Evolutionary conservation across 2,888 invertebrate species (phyloP).

Genomic region (Eremobia ochroleuca): DNA sequence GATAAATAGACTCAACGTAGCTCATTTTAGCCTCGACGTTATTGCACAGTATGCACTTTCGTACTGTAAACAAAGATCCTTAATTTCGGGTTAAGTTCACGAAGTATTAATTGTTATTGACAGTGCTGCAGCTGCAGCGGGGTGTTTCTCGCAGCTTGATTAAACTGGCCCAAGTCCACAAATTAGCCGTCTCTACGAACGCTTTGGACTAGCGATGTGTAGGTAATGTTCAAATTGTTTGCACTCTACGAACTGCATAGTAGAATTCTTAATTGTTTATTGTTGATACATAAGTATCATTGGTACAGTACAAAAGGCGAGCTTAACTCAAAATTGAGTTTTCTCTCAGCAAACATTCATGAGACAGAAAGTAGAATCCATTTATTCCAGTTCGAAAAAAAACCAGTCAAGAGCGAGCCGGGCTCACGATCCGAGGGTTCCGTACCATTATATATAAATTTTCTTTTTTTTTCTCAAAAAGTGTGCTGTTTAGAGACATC

Average conservation of each 20-base stretch:
- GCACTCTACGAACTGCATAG: constrained; percentile 21
- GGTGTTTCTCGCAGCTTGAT: constrained; percentile 53
- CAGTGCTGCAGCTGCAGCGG: constrained; percentile 45
- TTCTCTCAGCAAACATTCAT: neutral
- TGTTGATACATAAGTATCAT: neutral
- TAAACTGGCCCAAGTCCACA: constrained; percentile 57
- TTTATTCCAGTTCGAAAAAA: neutral
- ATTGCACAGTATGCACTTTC: constrained; percentile 33
- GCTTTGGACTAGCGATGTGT: constrained; percentile 26
- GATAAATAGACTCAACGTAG: constrained; percentile 42
- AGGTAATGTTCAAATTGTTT: constrained; percentile 38
- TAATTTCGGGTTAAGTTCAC: constrained; percentile 43
- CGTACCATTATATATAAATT: too few species aligned
- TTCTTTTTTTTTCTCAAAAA: too few species aligned
- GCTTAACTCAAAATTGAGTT: constrained; percentile 1
- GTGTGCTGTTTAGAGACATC: too few species aligned
- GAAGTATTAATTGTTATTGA: constrained; percentile 63
- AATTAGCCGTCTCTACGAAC: constrained; percentile 52
- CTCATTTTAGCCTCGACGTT: constrained; percentile 34
- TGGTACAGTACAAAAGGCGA: neutral
- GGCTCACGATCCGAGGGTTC: too few species aligned
- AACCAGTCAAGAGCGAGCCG: too few species aligned
- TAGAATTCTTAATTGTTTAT: constrained; percentile 23
- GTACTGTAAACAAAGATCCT: constrained; percentile 29
- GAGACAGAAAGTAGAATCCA: neutral